Conservation (phyloP, 2,888 invertebrate species). For the Limnephilus marmoratus region DNA sequence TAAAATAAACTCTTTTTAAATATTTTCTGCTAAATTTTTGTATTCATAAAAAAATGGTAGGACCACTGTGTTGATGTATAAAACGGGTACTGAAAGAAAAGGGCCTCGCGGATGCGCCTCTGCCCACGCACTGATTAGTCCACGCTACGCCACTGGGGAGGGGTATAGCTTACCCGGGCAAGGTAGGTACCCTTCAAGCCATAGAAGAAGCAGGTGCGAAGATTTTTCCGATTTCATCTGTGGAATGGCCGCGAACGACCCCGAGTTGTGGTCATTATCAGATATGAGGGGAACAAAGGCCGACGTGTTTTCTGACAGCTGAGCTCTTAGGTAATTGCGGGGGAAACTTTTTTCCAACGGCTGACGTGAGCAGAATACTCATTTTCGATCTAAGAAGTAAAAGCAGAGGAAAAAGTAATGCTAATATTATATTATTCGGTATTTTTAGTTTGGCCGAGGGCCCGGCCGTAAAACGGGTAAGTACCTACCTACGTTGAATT, state of each 20-base stretch:
- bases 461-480: constrained; percentile 3
- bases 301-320: constrained; percentile 75
- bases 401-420: neutral
- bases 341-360: constrained; percentile 78
- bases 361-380: constrained; percentile 77
- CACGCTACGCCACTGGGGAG: too few species aligned
- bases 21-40: too few species aligned
- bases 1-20: too few species aligned
- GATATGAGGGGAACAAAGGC: constrained; percentile 54
- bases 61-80: too few species aligned
- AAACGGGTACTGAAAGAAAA: too few species aligned
- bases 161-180: neutral
- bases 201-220: constrained; percentile 35
- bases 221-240: constrained; percentile 33
- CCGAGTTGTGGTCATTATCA: constrained; percentile 47
- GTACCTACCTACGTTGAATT: neutral
- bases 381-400: constrained; percentile 5
- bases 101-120: too few species aligned
- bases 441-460: constrained; percentile 42
- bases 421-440: constrained; percentile 36
- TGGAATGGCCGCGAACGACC: constrained; percentile 20
- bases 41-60: too few species aligned
- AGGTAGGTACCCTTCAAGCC: neutral
- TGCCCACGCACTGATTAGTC: too few species aligned
- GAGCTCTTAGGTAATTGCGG: constrained; percentile 80